These are phyloP conservation scores for Frankliniella intonsa DNA, from an alignment of 2,888 invertebrate species.

Conservation along the genomic window DNA sequence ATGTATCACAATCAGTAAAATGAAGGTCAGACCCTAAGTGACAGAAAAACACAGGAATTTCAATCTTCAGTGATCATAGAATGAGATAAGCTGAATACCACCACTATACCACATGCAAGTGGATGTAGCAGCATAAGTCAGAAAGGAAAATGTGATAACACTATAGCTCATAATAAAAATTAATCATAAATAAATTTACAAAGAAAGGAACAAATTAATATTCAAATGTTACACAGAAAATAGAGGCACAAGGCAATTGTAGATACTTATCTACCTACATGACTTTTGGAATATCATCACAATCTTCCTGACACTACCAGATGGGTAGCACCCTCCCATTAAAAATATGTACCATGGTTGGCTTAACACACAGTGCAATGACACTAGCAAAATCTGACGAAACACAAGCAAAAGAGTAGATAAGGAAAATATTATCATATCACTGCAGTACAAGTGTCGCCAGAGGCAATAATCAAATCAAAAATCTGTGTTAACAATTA, in stretches of 20 bases:
- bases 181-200: not conserved
- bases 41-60: not conserved
- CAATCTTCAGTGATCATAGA: not conserved
- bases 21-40: not conserved
- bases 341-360: not conserved
- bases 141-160: not conserved
- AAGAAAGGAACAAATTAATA: not conserved
- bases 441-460: not conserved
- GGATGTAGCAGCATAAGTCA: too few relatives aligned
- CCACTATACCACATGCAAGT: too few relatives aligned
- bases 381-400: constrained; percentile 4
- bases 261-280: constrained; percentile 12
- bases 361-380: constrained; percentile 13
- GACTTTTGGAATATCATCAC: not conserved
- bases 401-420: not conserved
- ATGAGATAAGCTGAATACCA: not conserved
- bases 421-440: not conserved
- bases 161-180: not conserved
- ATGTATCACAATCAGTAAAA: constrained; percentile 22
- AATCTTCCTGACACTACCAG: not conserved
- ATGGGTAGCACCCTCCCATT: not conserved
- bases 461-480: not conserved
- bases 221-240: constrained; percentile 7
- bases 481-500: not conserved
- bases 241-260: constrained; percentile 19